Percentiles rank a stretch among this genome's conserved stretches.
Conservation (phyloP, 2,797 vertebrate genomes). For the Knipowitschia caucasica region DNA sequence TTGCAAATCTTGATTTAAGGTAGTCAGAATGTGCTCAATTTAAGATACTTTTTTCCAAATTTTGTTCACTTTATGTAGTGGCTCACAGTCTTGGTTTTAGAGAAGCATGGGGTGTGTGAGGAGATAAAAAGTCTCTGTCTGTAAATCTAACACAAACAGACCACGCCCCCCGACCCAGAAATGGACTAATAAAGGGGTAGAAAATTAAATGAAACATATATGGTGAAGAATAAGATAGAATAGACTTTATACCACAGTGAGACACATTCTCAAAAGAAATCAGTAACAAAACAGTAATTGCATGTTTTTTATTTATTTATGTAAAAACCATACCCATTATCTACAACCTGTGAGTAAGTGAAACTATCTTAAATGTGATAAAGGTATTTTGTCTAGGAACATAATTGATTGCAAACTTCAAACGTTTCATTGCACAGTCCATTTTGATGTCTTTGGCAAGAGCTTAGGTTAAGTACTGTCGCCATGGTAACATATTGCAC, state of each 20-base stretch:
- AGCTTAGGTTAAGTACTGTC: constrained; percentile 42
- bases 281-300: neutral
- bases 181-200: too few species aligned
- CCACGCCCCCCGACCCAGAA: too few species aligned
- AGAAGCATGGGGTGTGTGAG: neutral
- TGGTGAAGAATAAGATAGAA: too few species aligned
- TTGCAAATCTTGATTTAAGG: too few species aligned
- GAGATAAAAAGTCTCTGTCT: too few species aligned
- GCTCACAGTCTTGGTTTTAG: neutral
- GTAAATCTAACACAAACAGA: too few species aligned
- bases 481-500: constrained; percentile 83
- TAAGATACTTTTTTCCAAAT: too few species aligned
- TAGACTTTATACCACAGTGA: too few species aligned
- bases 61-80: constrained; percentile 37
- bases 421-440: constrained; percentile 64
- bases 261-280: too few species aligned
- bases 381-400: constrained; percentile 42
- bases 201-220: too few species aligned
- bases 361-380: constrained; percentile 41
- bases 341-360: constrained; percentile 51
- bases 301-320: constrained; percentile 35
- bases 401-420: constrained; percentile 66
- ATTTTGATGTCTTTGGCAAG: constrained; percentile 81
- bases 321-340: constrained; percentile 53
- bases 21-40: too few species aligned